Conservation (phyloP, 2,888 invertebrate genomes). For the Platycheirus albimanus region DNA sequence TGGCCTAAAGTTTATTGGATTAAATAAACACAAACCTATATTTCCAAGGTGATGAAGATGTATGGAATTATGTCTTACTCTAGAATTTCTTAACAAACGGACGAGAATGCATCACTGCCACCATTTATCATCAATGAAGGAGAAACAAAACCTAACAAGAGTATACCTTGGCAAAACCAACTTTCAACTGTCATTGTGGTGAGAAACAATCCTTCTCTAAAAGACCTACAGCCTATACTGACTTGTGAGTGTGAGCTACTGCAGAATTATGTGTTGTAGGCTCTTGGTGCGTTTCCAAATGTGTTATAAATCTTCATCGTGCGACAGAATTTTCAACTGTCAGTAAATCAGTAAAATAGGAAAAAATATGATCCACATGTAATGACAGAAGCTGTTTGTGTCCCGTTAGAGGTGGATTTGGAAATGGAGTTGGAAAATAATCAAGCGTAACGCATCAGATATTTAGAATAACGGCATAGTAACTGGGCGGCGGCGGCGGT, state of each 20-base stretch:
- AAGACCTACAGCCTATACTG: neutral
- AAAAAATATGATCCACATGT: constrained; percentile 68
- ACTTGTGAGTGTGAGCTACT: too few species aligned
- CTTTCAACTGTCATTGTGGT: constrained; percentile 44
- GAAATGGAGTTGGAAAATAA: constrained; percentile 31
- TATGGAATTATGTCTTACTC: constrained; percentile 44
- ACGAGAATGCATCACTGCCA: constrained; percentile 63
- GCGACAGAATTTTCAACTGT: constrained; percentile 66
- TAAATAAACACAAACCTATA: constrained; percentile 41
- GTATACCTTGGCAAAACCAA: constrained; percentile 2
- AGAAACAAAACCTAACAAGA: constrained; percentile 20
- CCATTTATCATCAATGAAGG: constrained; percentile 56
- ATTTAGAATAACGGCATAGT: constrained; percentile 55
- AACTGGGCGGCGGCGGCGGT: too few species aligned
- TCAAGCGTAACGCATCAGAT: constrained; percentile 24
- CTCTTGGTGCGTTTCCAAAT: too few species aligned
- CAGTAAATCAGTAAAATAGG: constrained; percentile 68
- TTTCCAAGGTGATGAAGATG: constrained; percentile 18
- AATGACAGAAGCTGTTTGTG: constrained; percentile 58
- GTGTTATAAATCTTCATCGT: constrained; percentile 70
- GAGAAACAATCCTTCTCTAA: constrained; percentile 47
- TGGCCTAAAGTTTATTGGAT: constrained; percentile 19
- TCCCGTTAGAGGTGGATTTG: too few species aligned
- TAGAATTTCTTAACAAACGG: constrained; percentile 55
- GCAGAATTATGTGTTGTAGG: neutral